A percentile compares a stretch with the other conserved stretches of the same genome.
phyloP scores from a whole-genome alignment of 35 echinoderm and acorn worm genomes.

The Chiridota heheva region DNA sequence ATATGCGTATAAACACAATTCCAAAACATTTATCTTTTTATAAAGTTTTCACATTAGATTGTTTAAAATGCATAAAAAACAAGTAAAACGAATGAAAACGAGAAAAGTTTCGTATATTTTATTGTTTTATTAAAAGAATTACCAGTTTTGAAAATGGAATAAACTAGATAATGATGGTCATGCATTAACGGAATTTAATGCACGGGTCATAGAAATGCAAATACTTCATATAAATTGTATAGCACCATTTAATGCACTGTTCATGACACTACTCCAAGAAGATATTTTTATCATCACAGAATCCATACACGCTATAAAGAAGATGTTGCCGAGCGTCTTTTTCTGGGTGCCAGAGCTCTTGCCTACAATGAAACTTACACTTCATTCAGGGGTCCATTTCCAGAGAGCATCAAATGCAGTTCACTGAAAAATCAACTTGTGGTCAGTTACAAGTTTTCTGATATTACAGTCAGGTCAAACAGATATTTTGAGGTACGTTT shows the following conservation, averaged over 20 bases:
- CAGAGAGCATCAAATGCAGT: background rate
- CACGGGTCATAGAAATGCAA: no score
- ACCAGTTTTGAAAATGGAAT: no score
- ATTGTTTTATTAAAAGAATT: no score
- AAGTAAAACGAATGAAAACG: no score
- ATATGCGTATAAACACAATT: no score
- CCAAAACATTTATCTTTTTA: no score
- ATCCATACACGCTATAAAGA: conserved; percentile 74
- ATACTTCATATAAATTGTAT: no score
- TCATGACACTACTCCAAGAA: background rate
- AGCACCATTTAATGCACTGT: background rate
- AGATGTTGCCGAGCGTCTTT: conserved; percentile 61
- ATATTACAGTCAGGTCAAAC: background rate
- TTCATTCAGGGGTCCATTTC: conserved; percentile 52
- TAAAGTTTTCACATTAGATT: no score
- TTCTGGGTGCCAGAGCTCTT: conserved; percentile 42
- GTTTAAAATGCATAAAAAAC: no score
- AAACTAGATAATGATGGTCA: no score
- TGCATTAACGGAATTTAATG: no score
- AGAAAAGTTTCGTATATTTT: no score
- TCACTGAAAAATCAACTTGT: background rate
- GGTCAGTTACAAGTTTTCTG: background rate
- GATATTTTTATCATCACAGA: conserved; percentile 2
- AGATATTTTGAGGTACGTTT: conserved; percentile 28
- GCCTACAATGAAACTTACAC: conserved; percentile 36